phyloP scores from a whole-genome alignment of 2,113 vertebrate genomes.

The Trinectes maculatus region DNA sequence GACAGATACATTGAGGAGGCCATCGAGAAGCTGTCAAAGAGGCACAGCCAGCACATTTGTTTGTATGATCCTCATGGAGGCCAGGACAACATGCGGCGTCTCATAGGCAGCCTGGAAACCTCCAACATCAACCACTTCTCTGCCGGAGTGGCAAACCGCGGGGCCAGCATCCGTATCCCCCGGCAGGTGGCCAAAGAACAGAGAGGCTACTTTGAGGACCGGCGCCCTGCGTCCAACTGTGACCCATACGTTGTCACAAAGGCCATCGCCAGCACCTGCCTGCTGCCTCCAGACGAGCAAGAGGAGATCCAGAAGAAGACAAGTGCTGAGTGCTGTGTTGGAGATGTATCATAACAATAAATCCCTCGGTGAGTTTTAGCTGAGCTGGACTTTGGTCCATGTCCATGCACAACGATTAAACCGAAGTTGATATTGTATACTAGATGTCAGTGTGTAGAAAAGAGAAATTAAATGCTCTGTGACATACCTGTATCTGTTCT shows the following conservation, averaged over 20 bases:
- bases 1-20: constrained; percentile 74
- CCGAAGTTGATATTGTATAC: too few relatives aligned
- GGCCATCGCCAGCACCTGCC: constrained; percentile 76
- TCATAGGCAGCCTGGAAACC: constrained; percentile 81
- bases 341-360: neutral
- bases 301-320: neutral
- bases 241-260: constrained; percentile 82
- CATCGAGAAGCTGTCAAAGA: constrained; percentile 81
- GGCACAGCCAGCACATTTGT: constrained; percentile 79
- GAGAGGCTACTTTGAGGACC: constrained; percentile 84
- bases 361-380: too few relatives aligned
- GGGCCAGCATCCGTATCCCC: constrained; percentile 84
- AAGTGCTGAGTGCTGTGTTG: neutral
- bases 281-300: constrained; percentile 58
- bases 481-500: too few relatives aligned
- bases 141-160: constrained; percentile 78
- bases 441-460: too few relatives aligned
- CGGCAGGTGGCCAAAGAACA: constrained; percentile 80
- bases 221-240: constrained; percentile 84
- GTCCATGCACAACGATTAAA: too few relatives aligned
- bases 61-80: constrained; percentile 81
- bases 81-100: constrained; percentile 82
- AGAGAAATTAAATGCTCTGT: too few relatives aligned
- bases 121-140: constrained; percentile 84
- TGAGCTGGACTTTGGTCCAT: too few relatives aligned